Conservation (phyloP, 2,797 vertebrate species). For the Fratercula arctica region DNA sequence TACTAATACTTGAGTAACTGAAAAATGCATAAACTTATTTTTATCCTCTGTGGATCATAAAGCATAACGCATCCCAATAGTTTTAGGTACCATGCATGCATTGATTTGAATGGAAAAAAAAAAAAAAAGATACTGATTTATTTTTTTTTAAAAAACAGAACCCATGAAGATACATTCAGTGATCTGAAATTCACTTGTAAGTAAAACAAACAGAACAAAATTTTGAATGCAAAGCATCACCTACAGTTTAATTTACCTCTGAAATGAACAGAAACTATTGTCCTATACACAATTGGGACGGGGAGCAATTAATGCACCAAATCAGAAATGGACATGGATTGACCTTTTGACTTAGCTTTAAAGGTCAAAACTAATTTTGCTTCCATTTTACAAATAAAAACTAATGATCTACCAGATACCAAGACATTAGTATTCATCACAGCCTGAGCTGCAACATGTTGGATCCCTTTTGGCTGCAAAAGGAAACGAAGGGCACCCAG, state of each 20-base stretch:
- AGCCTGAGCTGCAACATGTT: neutral
- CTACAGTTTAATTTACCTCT: conserved; percentile 17
- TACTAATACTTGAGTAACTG: neutral
- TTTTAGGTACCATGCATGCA: neutral
- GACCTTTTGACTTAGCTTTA: conserved; percentile 34
- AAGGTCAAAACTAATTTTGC: conserved; percentile 51
- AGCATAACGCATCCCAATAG: neutral
- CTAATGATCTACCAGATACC: conserved; percentile 33
- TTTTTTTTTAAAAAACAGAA: neutral
- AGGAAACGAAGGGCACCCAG: conserved; percentile 28
- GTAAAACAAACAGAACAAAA: neutral
- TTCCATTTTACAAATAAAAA: conserved; percentile 37
- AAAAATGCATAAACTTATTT: conserved; percentile 1
- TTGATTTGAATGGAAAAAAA: neutral
- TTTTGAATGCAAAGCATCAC: conserved; percentile 11
- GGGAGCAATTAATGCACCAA: conserved; percentile 32
- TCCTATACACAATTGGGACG: conserved; percentile 17
- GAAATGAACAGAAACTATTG: conserved; percentile 34
- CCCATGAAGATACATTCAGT: neutral
- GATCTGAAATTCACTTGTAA: neutral
- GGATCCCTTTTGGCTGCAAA: conserved; percentile 2
- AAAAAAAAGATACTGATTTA: neutral
- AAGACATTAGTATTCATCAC: conserved; percentile 29
- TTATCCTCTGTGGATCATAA: neutral
- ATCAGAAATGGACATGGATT: conserved; percentile 44